Evolutionary conservation across 1,140 invertebrate genomes (phyloP).

Genomic region (Cherax destructor): DNA sequence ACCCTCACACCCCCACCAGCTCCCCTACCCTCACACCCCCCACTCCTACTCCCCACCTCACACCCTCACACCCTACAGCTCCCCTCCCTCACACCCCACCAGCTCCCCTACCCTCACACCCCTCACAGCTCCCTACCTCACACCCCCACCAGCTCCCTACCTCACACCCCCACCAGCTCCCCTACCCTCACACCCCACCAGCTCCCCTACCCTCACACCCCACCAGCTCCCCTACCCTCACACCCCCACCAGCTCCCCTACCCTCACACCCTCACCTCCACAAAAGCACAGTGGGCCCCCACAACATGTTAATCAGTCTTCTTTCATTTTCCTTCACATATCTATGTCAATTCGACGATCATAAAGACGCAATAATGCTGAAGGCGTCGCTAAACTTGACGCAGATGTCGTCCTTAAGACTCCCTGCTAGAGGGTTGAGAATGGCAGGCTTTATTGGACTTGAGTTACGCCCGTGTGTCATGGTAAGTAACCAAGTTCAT

Average conservation of each 20-base stretch:
- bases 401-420: neutral
- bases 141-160: no score
- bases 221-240: neutral
- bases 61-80: no score
- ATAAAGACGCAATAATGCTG: neutral
- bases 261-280: neutral
- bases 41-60: no score
- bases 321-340: neutral
- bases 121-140: no score
- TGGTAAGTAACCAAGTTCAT: slow-evolving; percentile 4
- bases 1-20: no score
- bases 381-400: neutral
- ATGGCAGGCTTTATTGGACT: neutral
- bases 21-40: no score
- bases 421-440: neutral
- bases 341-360: neutral
- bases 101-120: no score
- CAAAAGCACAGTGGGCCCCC: neutral
- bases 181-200: no score
- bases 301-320: slow-evolving; percentile 1
- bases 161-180: neutral
- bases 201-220: no score
- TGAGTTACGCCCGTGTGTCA: neutral
- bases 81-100: no score
- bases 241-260: neutral